Conservation (phyloP, 1,140 invertebrate genomes). For the Sarcophaga peregrina region DNA sequence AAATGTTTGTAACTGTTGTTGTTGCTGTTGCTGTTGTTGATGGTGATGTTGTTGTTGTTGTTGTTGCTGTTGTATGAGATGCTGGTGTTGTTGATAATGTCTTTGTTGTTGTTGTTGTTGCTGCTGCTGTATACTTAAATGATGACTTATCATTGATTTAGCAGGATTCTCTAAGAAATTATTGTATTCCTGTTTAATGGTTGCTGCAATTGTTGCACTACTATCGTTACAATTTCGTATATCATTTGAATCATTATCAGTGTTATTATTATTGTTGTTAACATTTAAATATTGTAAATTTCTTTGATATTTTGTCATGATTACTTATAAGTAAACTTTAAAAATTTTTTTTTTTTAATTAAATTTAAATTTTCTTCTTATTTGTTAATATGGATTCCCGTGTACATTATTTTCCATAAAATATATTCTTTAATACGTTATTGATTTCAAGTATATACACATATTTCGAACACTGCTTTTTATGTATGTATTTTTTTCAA, state of each 20-base stretch:
- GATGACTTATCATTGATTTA: slow-evolving; percentile 27
- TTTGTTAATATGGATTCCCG: background rate
- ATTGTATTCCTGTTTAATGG: slow-evolving; percentile 59
- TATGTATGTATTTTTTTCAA: background rate
- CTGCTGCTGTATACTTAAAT: slow-evolving; percentile 27
- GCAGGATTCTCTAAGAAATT: slow-evolving; percentile 49
- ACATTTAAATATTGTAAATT: slow-evolving; percentile 25
- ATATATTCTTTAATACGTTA: slow-evolving; percentile 17
- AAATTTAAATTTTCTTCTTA: background rate
- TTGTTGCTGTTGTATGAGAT: slow-evolving; percentile 29
- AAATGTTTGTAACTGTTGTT: slow-evolving; percentile 61
- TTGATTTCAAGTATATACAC: background rate
- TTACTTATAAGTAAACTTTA: background rate
- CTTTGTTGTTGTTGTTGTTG: slow-evolving; percentile 40
- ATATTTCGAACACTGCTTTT: background rate
- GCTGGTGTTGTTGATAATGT: slow-evolving; percentile 45
- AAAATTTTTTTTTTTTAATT: background rate
- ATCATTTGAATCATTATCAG: background rate
- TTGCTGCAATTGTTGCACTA: background rate
- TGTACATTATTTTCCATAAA: background rate
- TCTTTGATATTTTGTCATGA: slow-evolving; percentile 22
- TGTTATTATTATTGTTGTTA: background rate
- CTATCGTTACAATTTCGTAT: background rate
- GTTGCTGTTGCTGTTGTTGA: slow-evolving; percentile 45
- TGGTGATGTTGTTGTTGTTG: slow-evolving; percentile 44